Base-by-base conservation (phyloP, 2,888 invertebrate species). In the Leptopilina myrica region DNA sequence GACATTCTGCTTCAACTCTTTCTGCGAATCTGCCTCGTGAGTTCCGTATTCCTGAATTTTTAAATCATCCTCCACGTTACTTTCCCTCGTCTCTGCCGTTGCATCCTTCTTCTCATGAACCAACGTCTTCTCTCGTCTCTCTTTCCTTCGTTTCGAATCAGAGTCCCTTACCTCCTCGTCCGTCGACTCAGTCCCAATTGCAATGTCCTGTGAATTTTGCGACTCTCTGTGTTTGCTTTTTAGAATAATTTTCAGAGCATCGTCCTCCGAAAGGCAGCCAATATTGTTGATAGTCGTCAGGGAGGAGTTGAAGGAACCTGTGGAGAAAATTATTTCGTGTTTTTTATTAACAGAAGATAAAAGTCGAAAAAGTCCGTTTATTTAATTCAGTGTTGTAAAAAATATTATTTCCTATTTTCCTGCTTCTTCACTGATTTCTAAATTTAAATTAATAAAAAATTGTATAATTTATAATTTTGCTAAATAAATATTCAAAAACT, bases 201-300 rank as follows among this genome's bases (percentile, higher is more conserved):
- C 73, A 5, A 56, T 14, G n/a, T 56, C 73, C 26, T 53, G 26
- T 9, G 14, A 49, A 53, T n/a, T 8, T 53, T 73, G 56, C 4
- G 11, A 14, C 33, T 53, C 73, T 67, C 64, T 20, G 2, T 77
- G 26, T 65, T 64, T 65, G 14, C 56, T 84, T 65, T 76, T 93
- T 93, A 96, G 91, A 85, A 96, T 95, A 64, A 95, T 95, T 89
- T 94, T 94, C 59, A 96, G 91, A 33, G 95, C 95, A 89, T 96
- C 96, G 88, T 96, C 95, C 90, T 96, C 95, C 88, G 94, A 94
- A 6, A 95, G 89, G 14, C 79, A 78, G 43, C 82, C 78, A 12
- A 88, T 78, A 75, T 88, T 90, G 78, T 90, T 91, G 6, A 89
- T 84, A 59, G 87, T 85, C n/a, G 87, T 87, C 15, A 88, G 88